Percentiles rank a stretch among this genome's conserved stretches.
phyloP scores from a whole-genome alignment of 2,888 invertebrate genomes.

The Phalera bucephala region DNA sequence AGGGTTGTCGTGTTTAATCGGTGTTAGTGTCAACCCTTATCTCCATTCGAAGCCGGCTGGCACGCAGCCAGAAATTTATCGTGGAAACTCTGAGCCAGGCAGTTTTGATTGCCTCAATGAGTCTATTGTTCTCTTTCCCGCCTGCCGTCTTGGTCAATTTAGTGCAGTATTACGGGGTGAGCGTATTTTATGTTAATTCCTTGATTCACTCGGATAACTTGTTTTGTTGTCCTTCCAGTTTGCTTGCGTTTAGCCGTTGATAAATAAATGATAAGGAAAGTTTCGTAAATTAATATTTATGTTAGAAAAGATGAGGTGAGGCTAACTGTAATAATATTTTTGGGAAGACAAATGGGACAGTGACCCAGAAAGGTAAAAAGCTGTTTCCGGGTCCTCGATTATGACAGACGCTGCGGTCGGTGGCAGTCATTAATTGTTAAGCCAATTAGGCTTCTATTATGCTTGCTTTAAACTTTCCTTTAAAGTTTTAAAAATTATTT shows the following conservation, averaged over 20 bases:
- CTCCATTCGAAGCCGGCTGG: conserved; percentile 36
- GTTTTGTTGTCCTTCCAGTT: conserved; percentile 17
- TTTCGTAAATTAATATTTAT: conserved; percentile 1
- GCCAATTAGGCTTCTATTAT: conserved; percentile 26
- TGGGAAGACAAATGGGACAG: conserved; percentile 4
- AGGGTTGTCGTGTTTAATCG: conserved; percentile 26
- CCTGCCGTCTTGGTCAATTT: conserved; percentile 32
- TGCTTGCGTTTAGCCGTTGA: conserved; percentile 10
- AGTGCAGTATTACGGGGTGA: conserved; percentile 25
- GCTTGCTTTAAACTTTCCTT: no score
- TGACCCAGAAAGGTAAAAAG: conserved; percentile 26
- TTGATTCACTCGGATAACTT: conserved; percentile 24
- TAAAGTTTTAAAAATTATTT: no score
- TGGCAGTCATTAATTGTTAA: conserved; percentile 23
- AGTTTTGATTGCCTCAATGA: conserved; percentile 55
- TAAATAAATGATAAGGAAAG: conserved; percentile 5
- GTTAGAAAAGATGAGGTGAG: neutral
- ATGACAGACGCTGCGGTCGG: conserved; percentile 14
- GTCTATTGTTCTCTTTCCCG: conserved; percentile 44
- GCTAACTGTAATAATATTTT: conserved; percentile 9
- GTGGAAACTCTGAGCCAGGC: conserved; percentile 46
- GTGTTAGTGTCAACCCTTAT: conserved; percentile 39
- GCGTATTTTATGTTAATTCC: conserved; percentile 33
- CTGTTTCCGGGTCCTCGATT: conserved; percentile 8
- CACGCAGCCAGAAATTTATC: conserved; percentile 51